Evolutionary conservation across 2,797 vertebrate species (phyloP).

Genomic region (Karalla daura): DNA sequence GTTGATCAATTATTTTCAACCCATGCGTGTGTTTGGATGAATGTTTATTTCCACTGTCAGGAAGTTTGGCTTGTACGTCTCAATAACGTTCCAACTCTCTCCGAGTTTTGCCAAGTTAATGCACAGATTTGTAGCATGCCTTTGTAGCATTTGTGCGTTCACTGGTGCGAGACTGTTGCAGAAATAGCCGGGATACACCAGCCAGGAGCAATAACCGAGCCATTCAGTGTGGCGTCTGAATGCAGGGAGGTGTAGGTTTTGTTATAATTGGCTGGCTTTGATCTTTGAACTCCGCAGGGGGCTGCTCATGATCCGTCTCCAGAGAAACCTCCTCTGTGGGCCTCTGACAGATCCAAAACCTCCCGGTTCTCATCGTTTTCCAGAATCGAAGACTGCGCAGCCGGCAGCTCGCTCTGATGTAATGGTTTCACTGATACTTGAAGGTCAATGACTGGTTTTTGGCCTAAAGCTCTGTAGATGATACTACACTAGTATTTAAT

Average conservation of each 20-base stretch:
- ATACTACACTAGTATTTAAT: constrained; percentile 2
- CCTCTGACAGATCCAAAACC: constrained; percentile 27
- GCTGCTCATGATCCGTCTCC: constrained; percentile 53
- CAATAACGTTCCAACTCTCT: not conserved
- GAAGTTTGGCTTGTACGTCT: constrained; percentile 2
- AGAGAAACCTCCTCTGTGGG: constrained; percentile 42
- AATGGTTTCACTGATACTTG: constrained; percentile 37
- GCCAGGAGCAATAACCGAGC: constrained; percentile 1
- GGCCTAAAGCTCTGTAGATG: not conserved
- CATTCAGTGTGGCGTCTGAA: constrained; percentile 21
- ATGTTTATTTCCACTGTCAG: constrained; percentile 14
- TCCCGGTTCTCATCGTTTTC: constrained; percentile 49
- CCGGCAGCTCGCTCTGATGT: constrained; percentile 43
- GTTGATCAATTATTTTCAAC: constrained; percentile 55
- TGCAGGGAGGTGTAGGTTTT: constrained; percentile 35
- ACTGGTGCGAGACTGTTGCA: not conserved
- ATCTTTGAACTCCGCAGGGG: constrained; percentile 63
- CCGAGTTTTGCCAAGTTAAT: constrained; percentile 4
- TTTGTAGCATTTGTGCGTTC: not conserved
- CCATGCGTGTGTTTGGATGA: constrained; percentile 26
- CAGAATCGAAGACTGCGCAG: constrained; percentile 33
- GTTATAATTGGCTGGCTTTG: constrained; percentile 68
- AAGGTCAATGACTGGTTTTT: constrained; percentile 43
- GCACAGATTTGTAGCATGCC: constrained; percentile 1
- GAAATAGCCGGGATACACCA: constrained; percentile 1